A percentile compares a stretch with the other conserved stretches of the same genome.
These are phyloP conservation scores for Dicrostonyx torquatus DNA, from an alignment of 2,797 vertebrate genomes.

Conservation along the genomic window DNA sequence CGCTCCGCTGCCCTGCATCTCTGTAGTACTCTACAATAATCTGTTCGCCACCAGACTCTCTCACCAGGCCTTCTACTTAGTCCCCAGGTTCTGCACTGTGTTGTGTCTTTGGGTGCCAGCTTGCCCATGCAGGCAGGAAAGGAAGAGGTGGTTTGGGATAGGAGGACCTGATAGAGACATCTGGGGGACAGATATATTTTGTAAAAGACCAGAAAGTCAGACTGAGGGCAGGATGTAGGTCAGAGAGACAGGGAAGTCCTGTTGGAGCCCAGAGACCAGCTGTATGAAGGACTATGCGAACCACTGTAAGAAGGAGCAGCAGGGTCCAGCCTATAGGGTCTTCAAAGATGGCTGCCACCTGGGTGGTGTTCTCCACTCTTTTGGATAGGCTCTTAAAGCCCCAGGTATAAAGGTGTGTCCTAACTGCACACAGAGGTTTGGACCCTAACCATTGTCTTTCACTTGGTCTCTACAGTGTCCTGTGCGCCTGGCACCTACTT, in stretches of 20 bases:
- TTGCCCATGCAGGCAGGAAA: background rate
- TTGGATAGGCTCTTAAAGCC: background rate
- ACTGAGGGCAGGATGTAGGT: background rate
- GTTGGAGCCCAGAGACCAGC: background rate
- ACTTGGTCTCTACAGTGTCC: constrained; percentile 88
- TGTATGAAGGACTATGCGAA: background rate
- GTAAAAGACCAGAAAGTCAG: background rate
- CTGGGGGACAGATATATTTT: background rate
- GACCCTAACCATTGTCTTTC: accelerated
- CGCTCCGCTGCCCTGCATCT: background rate
- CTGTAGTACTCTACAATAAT: background rate
- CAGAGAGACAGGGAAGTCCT: background rate
- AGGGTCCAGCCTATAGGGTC: background rate
- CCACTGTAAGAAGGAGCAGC: background rate
- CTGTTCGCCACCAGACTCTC: background rate
- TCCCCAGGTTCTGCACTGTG: background rate
- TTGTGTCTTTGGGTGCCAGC: background rate
- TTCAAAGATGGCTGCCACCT: accelerated
- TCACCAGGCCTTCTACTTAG: background rate
- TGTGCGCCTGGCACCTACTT: constrained; percentile 94
- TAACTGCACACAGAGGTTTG: background rate
- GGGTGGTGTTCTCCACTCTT: background rate
- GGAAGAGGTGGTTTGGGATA: background rate
- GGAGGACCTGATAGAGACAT: background rate
- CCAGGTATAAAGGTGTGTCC: background rate